Evolutionary conservation across 2,888 invertebrate genomes (phyloP).

Genomic region (Drosophila recens): DNA sequence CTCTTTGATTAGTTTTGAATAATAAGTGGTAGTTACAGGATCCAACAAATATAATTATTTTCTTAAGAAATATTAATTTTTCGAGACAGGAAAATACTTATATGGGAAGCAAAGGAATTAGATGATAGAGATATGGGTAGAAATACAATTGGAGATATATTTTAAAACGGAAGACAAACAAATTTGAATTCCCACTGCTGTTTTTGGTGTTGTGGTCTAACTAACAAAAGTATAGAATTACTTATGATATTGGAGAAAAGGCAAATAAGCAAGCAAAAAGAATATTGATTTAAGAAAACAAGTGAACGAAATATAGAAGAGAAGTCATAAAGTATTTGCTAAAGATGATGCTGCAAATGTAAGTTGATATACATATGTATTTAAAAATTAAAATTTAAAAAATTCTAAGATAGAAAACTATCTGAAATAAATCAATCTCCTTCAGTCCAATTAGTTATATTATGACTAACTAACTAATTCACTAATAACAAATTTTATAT

Average conservation of each 20-base stretch:
- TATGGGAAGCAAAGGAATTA: neutral
- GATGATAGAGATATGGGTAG: neutral
- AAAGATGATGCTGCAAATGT: too few relatives aligned
- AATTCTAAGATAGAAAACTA: too few relatives aligned
- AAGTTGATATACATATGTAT: too few relatives aligned
- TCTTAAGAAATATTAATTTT: neutral
- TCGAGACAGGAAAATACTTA: neutral
- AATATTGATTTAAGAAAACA: neutral
- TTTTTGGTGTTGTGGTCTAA: too few relatives aligned
- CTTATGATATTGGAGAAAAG: neutral
- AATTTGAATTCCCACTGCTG: neutral
- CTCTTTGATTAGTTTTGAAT: neutral
- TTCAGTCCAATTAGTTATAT: too few relatives aligned
- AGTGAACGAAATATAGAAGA: neutral
- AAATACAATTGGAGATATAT: neutral
- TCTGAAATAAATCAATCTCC: too few relatives aligned
- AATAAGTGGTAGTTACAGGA: too few relatives aligned
- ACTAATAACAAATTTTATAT: too few relatives aligned
- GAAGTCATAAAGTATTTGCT: neutral
- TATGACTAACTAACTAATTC: too few relatives aligned
- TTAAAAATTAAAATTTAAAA: too few relatives aligned
- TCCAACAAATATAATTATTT: neutral
- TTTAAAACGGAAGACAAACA: constrained; percentile 2
- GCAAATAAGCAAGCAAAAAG: neutral
- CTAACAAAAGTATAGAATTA: constrained; percentile 14